Base-by-base conservation (phyloP, 1,140 invertebrate species). In the Cotesia glomerata region DNA sequence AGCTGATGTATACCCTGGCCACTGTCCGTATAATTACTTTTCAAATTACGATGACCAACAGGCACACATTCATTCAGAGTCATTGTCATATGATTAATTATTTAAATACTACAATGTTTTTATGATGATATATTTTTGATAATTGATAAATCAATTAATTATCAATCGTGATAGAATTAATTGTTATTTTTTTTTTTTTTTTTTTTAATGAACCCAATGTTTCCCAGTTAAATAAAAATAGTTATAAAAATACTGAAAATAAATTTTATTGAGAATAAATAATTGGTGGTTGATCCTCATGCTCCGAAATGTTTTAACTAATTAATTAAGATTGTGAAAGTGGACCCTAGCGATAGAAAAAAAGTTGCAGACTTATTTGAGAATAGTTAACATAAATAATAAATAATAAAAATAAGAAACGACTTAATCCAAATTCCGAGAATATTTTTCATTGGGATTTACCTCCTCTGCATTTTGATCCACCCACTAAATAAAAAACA, bases 381-480 rank as follows among this genome's bases (percentile, higher is more conserved):
- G 39, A 7, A 45, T 11, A 5, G 11, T 45, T 51, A 69, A 61
- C 35, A 68, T 69, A 58, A n/a, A 65, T 61, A 49, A 68, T 71
- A 76, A 65, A 76, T 54, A 74, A n/a, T 71, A 75, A 75, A 69
- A 67, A 73, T 73, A 72, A 74, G 66, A 67, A 75, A 64, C 66
- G 71, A 80, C 77, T 79, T 75, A 79, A 75, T 77, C 74, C 75
- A 76, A 74, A 75, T 72, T 78, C 76, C 76, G 63, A 73, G 74
- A 71, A 74, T 76, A 77, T 78, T 77, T 81, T 78, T 75, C 70
- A 75, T 69, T 71, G 74, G 71, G 63, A 78, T 79, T 90, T 91
- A 90, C 90, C 90, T 91, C 90, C 79, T 90, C 89, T 81, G 88
- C 88, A 85, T 88, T 90, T 85, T 89, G 87, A 87, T 90, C 90